Conservation (phyloP, 1,140 invertebrate species). For the Idris sp. region DNA sequence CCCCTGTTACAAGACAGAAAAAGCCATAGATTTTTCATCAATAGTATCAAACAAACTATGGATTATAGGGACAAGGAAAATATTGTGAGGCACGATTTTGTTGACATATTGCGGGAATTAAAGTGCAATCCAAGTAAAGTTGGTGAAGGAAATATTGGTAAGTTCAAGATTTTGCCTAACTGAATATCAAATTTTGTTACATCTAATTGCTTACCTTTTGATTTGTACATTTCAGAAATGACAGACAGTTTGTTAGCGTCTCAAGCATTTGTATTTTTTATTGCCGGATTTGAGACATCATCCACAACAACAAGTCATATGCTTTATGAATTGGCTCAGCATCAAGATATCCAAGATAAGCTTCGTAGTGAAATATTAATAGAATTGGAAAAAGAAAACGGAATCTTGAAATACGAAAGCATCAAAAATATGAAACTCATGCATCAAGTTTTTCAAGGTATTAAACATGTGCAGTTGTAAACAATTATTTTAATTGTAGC, state of each 20-base stretch:
- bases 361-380: slow-evolving; percentile 77
- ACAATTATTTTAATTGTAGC: no score
- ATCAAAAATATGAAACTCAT: slow-evolving; percentile 63
- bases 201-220: no score
- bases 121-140: slow-evolving; percentile 70
- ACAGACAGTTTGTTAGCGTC: slow-evolving; percentile 67
- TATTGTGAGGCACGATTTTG: slow-evolving; percentile 77
- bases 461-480: no score
- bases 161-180: no score
- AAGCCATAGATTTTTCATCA: slow-evolving; percentile 75
- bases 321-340: slow-evolving; percentile 77
- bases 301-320: slow-evolving; percentile 76
- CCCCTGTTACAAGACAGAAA: slow-evolving; percentile 53
- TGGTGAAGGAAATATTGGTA: slow-evolving; percentile 48
- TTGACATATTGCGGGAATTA: slow-evolving; percentile 79
- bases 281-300: slow-evolving; percentile 81
- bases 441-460: slow-evolving; percentile 66
- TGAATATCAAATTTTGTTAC: no score
- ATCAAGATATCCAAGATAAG: slow-evolving; percentile 79
- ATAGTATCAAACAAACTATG: slow-evolving; percentile 74
- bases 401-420: slow-evolving; percentile 55
- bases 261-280: slow-evolving; percentile 76
- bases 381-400: slow-evolving; percentile 53
- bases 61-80: slow-evolving; percentile 75
- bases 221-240: slow-evolving; percentile 69